A percentile compares a stretch with the other conserved stretches of the same genome.
These are phyloP conservation scores for Mercenaria mercenaria DNA, from an alignment of 1,140 invertebrate species.

Conservation along the genomic window DNA sequence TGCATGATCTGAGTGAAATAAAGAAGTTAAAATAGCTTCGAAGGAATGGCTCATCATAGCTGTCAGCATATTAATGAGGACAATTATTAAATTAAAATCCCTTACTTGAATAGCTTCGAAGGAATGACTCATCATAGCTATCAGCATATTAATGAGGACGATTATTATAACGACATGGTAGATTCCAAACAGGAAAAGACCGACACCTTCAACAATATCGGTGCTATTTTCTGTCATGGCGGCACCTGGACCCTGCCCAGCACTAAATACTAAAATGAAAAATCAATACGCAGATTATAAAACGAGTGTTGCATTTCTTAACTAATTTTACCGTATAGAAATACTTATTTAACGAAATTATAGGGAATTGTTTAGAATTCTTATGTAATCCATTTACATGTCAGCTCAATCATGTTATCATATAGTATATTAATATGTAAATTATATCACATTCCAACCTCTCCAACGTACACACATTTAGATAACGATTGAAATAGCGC, in stretches of 20 bases:
- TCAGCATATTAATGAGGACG: slow-evolving; percentile 89
- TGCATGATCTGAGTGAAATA: too few species aligned
- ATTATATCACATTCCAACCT: too few species aligned
- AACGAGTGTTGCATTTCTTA: neutral
- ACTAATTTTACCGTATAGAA: neutral
- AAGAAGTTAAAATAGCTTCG: slow-evolving; percentile 88
- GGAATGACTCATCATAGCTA: slow-evolving; percentile 89
- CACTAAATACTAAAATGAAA: slow-evolving; percentile 64
- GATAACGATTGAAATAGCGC: too few species aligned
- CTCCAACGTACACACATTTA: too few species aligned
- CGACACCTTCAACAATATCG: slow-evolving; percentile 84
- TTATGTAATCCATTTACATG: too few species aligned
- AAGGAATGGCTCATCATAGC: slow-evolving; percentile 89
- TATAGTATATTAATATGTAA: too few species aligned
- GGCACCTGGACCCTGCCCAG: slow-evolving; percentile 58
- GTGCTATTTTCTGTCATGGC: slow-evolving; percentile 80
- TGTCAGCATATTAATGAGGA: slow-evolving; percentile 89
- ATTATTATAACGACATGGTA: slow-evolving; percentile 88
- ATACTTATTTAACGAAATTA: neutral
- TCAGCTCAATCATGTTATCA: too few species aligned
- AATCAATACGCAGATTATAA: too few species aligned
- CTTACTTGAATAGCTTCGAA: slow-evolving; percentile 88
- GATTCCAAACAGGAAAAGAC: slow-evolving; percentile 88
- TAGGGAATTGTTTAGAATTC: neutral
- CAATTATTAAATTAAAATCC: slow-evolving; percentile 87